A percentile compares a stretch with the other conserved stretches of the same genome.
These are phyloP conservation scores for Neogale vison DNA, from an alignment of 2,113 vertebrate species.

Conservation along the genomic window DNA sequence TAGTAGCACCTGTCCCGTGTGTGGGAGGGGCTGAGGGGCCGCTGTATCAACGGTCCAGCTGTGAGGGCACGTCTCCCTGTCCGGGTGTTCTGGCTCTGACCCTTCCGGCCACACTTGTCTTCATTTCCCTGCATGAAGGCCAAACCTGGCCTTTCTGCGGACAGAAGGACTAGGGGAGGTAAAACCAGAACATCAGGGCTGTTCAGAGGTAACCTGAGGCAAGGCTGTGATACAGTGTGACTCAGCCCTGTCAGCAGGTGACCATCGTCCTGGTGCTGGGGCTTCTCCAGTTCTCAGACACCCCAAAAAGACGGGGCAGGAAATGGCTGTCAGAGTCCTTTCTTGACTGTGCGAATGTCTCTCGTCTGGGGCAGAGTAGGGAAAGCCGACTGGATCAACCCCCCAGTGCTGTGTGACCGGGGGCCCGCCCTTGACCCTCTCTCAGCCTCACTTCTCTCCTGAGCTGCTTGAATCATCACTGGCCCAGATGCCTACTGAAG, in stretches of 20 bases:
- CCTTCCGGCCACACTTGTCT: background rate
- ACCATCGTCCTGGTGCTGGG: background rate
- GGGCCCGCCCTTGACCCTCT: background rate
- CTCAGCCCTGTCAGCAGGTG: background rate
- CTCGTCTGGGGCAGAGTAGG: background rate
- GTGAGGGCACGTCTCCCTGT: background rate
- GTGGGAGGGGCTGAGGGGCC: background rate
- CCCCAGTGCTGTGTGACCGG: background rate
- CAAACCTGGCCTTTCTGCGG: background rate
- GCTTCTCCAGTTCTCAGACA: background rate
- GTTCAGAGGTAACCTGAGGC: background rate
- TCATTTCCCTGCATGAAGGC: background rate
- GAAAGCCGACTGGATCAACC: background rate
- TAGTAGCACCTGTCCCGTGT: too few species aligned
- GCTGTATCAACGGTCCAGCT: accelerated
- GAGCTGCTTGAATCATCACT: background rate
- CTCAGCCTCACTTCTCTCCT: background rate
- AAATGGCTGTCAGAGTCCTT: background rate
- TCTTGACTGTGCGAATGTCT: background rate
- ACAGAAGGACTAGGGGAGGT: background rate
- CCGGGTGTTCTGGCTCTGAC: background rate
- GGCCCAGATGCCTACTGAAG: background rate
- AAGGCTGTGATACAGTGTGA: background rate
- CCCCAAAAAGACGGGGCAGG: background rate
- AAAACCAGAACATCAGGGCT: background rate